Evolutionary conservation across 2,888 invertebrate genomes (phyloP).

Genomic region (Cyaniris semiargus): DNA sequence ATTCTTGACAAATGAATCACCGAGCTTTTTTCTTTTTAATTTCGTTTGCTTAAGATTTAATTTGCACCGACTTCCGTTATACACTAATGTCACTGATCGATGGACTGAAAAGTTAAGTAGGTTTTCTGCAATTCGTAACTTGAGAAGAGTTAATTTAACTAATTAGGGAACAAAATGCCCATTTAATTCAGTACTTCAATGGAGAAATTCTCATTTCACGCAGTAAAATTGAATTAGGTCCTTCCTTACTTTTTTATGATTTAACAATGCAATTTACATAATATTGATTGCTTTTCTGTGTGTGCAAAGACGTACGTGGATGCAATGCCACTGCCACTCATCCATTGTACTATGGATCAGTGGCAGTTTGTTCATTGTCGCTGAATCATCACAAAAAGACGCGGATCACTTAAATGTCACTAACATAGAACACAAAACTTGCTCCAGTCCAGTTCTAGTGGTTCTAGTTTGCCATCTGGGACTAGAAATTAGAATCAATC

Average conservation of each 20-base stretch:
- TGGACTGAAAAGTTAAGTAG: slow-evolving; percentile 5
- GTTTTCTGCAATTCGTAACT: background rate
- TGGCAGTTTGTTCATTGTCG: background rate
- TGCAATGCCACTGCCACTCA: too few species aligned
- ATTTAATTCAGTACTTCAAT: background rate
- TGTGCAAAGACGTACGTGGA: too few species aligned
- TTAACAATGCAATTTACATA: too few species aligned
- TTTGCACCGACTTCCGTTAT: slow-evolving; percentile 33
- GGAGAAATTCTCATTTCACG: background rate
- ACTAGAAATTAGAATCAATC: slow-evolving; percentile 13
- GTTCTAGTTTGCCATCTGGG: background rate
- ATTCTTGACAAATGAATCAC: slow-evolving; percentile 30
- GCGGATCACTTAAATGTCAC: slow-evolving; percentile 19
- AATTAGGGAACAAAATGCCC: too few species aligned
- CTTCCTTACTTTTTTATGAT: too few species aligned
- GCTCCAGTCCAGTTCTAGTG: slow-evolving; percentile 1
- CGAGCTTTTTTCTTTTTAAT: slow-evolving; percentile 19
- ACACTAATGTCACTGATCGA: slow-evolving; percentile 2
- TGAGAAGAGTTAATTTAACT: background rate
- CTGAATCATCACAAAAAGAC: slow-evolving; percentile 19
- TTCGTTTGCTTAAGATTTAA: slow-evolving; percentile 29
- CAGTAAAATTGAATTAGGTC: too few species aligned
- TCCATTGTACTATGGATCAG: background rate
- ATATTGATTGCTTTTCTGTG: too few species aligned
- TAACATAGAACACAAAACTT: slow-evolving; percentile 17